Percentiles rank a stretch among this genome's conserved stretches.
These are phyloP conservation scores for Rhinoraja longicauda DNA, from an alignment of 2,797 vertebrate species.

Conservation along the genomic window DNA sequence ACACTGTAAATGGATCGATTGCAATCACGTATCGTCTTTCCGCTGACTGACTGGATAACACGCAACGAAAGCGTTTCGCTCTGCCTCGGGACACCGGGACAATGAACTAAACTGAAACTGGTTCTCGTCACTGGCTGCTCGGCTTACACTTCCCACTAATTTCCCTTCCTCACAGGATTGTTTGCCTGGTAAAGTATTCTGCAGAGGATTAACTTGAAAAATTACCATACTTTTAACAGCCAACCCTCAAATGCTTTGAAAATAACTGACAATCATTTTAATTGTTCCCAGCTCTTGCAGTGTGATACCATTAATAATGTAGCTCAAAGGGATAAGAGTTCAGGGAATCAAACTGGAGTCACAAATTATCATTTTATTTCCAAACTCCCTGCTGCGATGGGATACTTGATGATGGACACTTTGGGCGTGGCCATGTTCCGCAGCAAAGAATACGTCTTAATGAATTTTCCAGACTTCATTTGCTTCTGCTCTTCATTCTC, in stretches of 20 bases:
- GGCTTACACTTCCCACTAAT: background rate
- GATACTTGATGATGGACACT: background rate
- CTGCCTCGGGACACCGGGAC: too few relatives aligned
- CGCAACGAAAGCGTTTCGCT: too few relatives aligned
- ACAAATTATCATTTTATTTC: conserved; percentile 4
- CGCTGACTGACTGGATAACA: too few relatives aligned
- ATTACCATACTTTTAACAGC: background rate
- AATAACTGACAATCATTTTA: background rate
- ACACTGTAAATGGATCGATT: too few relatives aligned
- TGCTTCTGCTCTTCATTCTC: background rate
- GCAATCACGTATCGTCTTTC: too few relatives aligned
- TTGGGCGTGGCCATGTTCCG: background rate
- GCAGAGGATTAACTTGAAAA: background rate
- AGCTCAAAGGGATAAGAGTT: background rate
- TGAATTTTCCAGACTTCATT: background rate
- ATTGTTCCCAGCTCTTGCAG: background rate
- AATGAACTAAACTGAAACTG: too few relatives aligned
- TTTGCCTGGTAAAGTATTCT: background rate
- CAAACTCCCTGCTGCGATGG: background rate
- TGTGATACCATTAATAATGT: background rate
- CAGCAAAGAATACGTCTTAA: background rate
- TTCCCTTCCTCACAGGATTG: background rate
- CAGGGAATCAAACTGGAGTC: background rate
- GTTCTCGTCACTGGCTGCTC: too few relatives aligned
- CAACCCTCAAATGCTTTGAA: background rate